These are phyloP conservation scores for Brevimyrus niger DNA, from an alignment of 2,113 vertebrate species.

Conservation along the genomic window DNA sequence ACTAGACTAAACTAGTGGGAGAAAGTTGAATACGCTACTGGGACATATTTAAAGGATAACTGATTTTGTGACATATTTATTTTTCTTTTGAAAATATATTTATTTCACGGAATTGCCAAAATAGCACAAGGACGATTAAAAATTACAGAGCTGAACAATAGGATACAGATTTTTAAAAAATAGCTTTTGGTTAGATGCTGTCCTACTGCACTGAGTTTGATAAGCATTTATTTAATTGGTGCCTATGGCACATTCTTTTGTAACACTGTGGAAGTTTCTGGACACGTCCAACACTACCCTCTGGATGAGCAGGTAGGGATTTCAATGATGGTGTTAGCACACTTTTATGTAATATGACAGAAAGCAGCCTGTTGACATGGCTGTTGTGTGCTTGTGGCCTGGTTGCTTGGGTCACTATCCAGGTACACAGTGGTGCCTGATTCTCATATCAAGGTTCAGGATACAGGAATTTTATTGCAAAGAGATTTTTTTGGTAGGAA, in stretches of 20 bases:
- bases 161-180: background rate
- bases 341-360: background rate
- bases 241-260: background rate
- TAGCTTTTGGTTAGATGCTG: background rate
- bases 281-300: background rate
- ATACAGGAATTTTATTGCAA: background rate
- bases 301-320: background rate
- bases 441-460: background rate
- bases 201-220: background rate
- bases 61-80: background rate
- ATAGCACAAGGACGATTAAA: background rate
- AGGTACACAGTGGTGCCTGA: background rate
- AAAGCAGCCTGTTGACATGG: background rate
- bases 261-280: background rate
- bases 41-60: background rate
- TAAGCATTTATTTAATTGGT: background rate
- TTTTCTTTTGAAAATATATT: background rate
- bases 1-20: background rate
- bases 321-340: background rate
- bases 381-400: background rate
- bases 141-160: background rate
- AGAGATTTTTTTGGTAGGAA: background rate
- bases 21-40: background rate
- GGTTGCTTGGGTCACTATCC: background rate
- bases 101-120: background rate